These are phyloP conservation scores for Porites evermanni DNA, from an alignment of 92 coral and sea anemone genomes.

Conservation along the genomic window DNA sequence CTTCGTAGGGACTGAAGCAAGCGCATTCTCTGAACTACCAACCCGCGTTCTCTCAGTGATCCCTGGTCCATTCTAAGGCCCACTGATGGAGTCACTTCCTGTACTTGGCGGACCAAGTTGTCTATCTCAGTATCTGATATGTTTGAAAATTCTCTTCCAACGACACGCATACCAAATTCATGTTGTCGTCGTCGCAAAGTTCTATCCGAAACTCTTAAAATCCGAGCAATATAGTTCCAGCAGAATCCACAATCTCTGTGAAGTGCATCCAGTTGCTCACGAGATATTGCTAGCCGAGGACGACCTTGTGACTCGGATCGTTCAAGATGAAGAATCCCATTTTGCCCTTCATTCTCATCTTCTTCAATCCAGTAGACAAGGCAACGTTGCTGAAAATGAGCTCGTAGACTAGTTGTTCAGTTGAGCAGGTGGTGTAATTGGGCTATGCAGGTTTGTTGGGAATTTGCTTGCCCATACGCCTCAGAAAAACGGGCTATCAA, in stretches of 20 bases:
- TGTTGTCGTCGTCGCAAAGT: not conserved
- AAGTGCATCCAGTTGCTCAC: not conserved
- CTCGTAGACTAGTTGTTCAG: conserved; percentile 35
- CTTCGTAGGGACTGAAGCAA: conserved; percentile 23
- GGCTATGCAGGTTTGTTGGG: conserved; percentile 24
- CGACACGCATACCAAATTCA: conserved; percentile 21
- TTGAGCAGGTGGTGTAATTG: conserved; percentile 37
- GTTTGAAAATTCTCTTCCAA: not conserved
- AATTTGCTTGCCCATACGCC: conserved; percentile 33
- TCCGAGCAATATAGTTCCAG: conserved; percentile 17
- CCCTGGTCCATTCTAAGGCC: conserved; percentile 74
- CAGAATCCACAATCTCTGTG: not conserved
- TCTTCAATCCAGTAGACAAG: conserved; percentile 23
- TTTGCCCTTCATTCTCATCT: conserved; percentile 25
- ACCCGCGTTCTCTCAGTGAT: conserved; percentile 40
- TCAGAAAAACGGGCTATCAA: conserved; percentile 45
- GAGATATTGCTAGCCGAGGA: not conserved
- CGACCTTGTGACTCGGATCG: conserved; percentile 21
- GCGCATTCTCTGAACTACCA: conserved; percentile 51
- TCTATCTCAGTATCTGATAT: conserved; percentile 20
- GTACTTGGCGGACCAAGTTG: conserved; percentile 12
- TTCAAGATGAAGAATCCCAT: conserved; percentile 40
- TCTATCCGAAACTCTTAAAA: not conserved
- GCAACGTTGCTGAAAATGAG: conserved; percentile 43
- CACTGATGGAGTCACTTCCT: conserved; percentile 47